These are phyloP conservation scores for Aphrophora alni DNA, from an alignment of 2,888 invertebrate genomes.

Conservation along the genomic window DNA sequence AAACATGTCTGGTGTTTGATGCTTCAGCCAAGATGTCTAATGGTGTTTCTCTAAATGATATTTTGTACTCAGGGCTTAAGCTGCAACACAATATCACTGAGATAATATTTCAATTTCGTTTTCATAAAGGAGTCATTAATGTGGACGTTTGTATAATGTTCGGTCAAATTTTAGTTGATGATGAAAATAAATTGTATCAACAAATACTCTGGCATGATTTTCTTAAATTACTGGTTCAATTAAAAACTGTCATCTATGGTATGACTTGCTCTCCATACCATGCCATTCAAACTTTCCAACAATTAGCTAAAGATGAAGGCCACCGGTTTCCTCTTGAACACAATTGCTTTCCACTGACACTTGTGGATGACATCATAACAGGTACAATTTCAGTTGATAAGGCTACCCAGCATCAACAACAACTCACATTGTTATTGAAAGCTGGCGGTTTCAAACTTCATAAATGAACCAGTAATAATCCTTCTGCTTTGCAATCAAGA, in stretches of 20 bases:
- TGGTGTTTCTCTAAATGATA: conserved; percentile 19
- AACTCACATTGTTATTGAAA: not conserved
- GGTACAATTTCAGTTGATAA: not conserved
- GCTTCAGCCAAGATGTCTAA: not conserved
- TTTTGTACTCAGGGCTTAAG: conserved; percentile 16
- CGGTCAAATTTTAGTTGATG: not conserved
- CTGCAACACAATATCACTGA: conserved; percentile 21
- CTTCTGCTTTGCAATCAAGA: not conserved
- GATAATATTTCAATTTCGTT: conserved; percentile 10
- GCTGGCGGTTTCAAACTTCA: conserved; percentile 9
- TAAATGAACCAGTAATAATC: conserved; percentile 12
- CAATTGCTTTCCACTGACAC: not conserved
- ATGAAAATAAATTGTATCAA: not conserved
- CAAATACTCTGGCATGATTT: not conserved
- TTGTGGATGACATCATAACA: conserved; percentile 9
- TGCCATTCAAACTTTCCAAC: not conserved
- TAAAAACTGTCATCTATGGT: conserved; percentile 2
- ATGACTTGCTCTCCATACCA: not conserved
- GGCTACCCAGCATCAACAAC: not conserved
- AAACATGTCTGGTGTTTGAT: not conserved
- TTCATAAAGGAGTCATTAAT: conserved; percentile 12
- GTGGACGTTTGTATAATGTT: conserved; percentile 17
- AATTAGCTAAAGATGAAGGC: conserved; percentile 16
- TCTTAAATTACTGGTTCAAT: not conserved
- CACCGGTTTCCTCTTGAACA: not conserved